Percentiles rank a stretch among this genome's conserved stretches.
These are phyloP conservation scores for Gorsachius goisagi DNA, from an alignment of 2,113 vertebrate species.

Conservation along the genomic window DNA sequence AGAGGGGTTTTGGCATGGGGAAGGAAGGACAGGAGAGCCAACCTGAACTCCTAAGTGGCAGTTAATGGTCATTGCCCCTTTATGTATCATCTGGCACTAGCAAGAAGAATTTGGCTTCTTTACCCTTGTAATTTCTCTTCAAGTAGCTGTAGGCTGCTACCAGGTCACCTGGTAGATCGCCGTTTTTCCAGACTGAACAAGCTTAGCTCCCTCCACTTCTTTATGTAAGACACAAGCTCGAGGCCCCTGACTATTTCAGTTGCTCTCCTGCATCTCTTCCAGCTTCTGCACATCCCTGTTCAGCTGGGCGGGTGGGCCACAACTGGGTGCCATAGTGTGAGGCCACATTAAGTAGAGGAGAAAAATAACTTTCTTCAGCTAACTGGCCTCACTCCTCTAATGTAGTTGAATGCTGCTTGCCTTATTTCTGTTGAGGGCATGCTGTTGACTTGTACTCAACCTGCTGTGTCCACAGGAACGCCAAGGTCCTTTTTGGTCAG, in stretches of 20 bases:
- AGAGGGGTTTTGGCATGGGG: neutral
- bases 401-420: neutral
- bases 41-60: neutral
- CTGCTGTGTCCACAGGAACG: accelerated
- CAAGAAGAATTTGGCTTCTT: neutral
- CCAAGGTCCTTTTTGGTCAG: neutral
- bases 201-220: neutral
- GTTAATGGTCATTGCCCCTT: neutral
- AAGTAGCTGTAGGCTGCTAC: neutral
- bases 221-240: neutral
- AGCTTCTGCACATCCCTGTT: neutral
- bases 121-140: neutral
- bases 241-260: neutral
- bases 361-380: neutral
- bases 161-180: neutral
- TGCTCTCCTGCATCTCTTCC: neutral
- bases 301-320: neutral
- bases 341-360: neutral
- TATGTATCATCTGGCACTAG: neutral
- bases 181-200: neutral
- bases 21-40: neutral
- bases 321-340: neutral
- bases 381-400: neutral
- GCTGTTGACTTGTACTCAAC: neutral
- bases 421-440: neutral